Evolutionary conservation across 2,888 invertebrate species (phyloP).

Genomic region (Polydrusus tereticollis): DNA sequence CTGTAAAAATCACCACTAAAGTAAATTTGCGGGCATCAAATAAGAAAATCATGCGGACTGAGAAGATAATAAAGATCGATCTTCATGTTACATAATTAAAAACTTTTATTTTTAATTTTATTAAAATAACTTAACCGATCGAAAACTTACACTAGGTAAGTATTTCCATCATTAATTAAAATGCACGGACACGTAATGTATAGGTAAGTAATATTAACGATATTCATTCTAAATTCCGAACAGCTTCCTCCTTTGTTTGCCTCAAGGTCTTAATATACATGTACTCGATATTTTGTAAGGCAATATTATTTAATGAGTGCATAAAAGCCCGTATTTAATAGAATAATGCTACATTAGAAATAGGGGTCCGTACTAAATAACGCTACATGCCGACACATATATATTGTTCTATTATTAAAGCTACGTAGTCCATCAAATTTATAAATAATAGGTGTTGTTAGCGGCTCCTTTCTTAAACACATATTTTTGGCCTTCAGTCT

Average conservation of each 20-base stretch:
- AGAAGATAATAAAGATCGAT: no score
- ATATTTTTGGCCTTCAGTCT: no score
- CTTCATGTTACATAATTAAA: no score
- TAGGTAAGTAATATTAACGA: not conserved
- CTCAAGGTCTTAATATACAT: conserved; percentile 6
- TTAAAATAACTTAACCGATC: no score
- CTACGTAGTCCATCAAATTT: not conserved
- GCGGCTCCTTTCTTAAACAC: no score
- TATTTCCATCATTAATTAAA: not conserved
- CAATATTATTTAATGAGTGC: conserved; percentile 5
- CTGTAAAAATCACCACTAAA: no score
- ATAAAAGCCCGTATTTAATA: conserved; percentile 7
- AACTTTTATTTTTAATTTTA: no score
- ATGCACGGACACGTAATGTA: not conserved
- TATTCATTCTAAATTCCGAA: conserved; percentile 2
- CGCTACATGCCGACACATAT: not conserved
- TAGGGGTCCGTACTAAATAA: not conserved
- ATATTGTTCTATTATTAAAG: not conserved
- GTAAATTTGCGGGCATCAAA: no score
- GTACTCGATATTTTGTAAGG: conserved; percentile 2
- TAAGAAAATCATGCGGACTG: no score
- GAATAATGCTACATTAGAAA: conserved; percentile 1
- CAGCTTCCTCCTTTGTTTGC: conserved; percentile 7
- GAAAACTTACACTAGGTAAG: no score
- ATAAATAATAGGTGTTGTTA: not conserved